phyloP scores from a whole-genome alignment of 2,113 vertebrate species.

The Ariopsis seemanni region DNA sequence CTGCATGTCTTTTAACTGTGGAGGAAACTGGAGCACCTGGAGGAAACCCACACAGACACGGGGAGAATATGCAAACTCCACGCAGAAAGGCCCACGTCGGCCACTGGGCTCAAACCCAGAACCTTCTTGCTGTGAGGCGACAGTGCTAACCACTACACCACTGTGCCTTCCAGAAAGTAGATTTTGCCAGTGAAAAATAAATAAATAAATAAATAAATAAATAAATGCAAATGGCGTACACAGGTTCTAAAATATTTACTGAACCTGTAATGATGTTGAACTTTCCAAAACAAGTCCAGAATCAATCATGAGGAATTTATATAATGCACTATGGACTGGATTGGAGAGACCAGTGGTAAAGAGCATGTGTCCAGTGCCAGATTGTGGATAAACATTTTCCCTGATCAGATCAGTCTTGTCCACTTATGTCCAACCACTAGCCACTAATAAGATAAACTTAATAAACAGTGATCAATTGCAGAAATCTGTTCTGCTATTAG shows the following conservation, averaged over 20 bases:
- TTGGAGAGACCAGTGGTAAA: background rate
- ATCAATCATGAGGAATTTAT: background rate
- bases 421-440: slow-evolving; percentile 69
- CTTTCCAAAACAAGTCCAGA: background rate
- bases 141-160: too few species aligned
- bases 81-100: too few species aligned
- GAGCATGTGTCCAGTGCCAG: slow-evolving; percentile 16
- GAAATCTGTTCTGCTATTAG: slow-evolving; percentile 50
- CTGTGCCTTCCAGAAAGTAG: too few species aligned
- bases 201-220: too few species aligned
- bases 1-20: too few species aligned
- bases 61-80: too few species aligned
- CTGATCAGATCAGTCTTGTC: slow-evolving; percentile 56
- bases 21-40: too few species aligned
- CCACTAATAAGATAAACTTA: slow-evolving; percentile 74
- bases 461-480: slow-evolving; percentile 56
- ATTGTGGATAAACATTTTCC: background rate
- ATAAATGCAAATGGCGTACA: too few species aligned
- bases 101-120: too few species aligned
- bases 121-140: too few species aligned
- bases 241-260: background rate
- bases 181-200: too few species aligned
- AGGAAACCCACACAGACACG: too few species aligned
- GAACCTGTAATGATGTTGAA: background rate
- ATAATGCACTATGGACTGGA: background rate